These are phyloP conservation scores for Apodemus speciosus DNA, from an alignment of 2,113 vertebrate species.

Conservation along the genomic window DNA sequence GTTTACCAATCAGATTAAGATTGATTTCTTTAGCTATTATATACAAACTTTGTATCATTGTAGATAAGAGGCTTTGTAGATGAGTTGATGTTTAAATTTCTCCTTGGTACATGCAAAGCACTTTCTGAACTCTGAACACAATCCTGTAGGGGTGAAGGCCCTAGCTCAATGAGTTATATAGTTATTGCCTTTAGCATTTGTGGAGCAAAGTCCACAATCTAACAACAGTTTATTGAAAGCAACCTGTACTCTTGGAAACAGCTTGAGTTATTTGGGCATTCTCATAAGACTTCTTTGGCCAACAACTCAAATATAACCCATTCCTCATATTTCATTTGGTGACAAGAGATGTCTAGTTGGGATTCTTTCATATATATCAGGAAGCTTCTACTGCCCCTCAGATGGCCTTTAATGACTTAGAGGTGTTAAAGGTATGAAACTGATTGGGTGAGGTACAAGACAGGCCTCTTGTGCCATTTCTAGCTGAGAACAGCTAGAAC, in stretches of 20 bases:
- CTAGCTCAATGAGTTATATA: not conserved
- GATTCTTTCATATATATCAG: not conserved
- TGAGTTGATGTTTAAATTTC: not conserved
- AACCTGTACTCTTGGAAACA: not conserved
- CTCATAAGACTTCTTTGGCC: not conserved
- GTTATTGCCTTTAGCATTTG: not conserved
- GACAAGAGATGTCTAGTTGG: not conserved
- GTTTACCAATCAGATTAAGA: not conserved
- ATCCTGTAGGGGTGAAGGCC: not conserved
- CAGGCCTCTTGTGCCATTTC: not conserved
- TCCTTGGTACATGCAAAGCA: not conserved
- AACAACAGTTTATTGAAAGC: not conserved
- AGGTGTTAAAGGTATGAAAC: not conserved
- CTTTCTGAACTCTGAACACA: not conserved
- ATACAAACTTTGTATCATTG: not conserved
- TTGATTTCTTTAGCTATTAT: not conserved
- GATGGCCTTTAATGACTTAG: not conserved
- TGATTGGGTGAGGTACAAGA: not conserved
- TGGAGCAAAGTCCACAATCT: no score
- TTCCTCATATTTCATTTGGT: not conserved
- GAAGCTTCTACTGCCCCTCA: not conserved
- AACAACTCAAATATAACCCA: not conserved
- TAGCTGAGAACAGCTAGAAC: not conserved
- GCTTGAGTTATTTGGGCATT: not conserved
- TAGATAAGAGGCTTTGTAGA: not conserved